Conservation (phyloP, 2,888 invertebrate species). For the Osmoderma eremita region DNA sequence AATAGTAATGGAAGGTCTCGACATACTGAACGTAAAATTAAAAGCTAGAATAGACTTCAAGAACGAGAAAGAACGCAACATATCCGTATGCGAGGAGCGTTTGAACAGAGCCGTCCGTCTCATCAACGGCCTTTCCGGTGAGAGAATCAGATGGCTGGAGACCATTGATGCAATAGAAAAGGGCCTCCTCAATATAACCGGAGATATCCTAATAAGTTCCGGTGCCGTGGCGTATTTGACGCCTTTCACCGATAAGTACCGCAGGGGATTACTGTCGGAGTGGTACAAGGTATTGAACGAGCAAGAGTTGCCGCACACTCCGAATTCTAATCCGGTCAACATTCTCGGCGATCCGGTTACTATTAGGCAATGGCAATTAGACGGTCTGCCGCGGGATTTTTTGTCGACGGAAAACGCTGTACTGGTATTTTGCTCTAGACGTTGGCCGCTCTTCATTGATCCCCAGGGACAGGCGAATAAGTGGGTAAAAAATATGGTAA, state of each 20-base stretch:
- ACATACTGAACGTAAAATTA: slow-evolving; percentile 76
- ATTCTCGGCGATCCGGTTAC: slow-evolving; percentile 80
- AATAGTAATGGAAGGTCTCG: slow-evolving; percentile 80
- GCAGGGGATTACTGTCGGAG: slow-evolving; percentile 67
- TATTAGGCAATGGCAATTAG: slow-evolving; percentile 85
- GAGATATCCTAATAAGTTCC: slow-evolving; percentile 76
- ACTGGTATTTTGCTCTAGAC: slow-evolving; percentile 80
- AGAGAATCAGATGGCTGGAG: slow-evolving; percentile 74
- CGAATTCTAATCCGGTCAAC: slow-evolving; percentile 73
- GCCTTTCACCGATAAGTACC: slow-evolving; percentile 76
- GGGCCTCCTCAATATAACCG: slow-evolving; percentile 71
- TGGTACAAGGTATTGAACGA: slow-evolving; percentile 69
- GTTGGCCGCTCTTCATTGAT: slow-evolving; percentile 92
- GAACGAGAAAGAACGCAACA: slow-evolving; percentile 76
- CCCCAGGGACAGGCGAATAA: slow-evolving; percentile 93
- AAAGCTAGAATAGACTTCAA: slow-evolving; percentile 78
- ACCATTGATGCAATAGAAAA: slow-evolving; percentile 71
- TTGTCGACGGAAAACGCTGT: slow-evolving; percentile 91
- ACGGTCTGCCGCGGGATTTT: slow-evolving; percentile 84
- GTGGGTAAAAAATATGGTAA: slow-evolving; percentile 90
- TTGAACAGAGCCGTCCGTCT: slow-evolving; percentile 80
- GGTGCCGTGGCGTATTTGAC: slow-evolving; percentile 85
- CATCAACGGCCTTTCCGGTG: slow-evolving; percentile 65
- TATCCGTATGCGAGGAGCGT: slow-evolving; percentile 79
- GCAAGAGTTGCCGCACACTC: slow-evolving; percentile 73